A percentile compares a stretch with the other conserved stretches of the same genome.
phyloP scores from a whole-genome alignment of 2,888 invertebrate genomes.

The Schrankia costaestrigalis region DNA sequence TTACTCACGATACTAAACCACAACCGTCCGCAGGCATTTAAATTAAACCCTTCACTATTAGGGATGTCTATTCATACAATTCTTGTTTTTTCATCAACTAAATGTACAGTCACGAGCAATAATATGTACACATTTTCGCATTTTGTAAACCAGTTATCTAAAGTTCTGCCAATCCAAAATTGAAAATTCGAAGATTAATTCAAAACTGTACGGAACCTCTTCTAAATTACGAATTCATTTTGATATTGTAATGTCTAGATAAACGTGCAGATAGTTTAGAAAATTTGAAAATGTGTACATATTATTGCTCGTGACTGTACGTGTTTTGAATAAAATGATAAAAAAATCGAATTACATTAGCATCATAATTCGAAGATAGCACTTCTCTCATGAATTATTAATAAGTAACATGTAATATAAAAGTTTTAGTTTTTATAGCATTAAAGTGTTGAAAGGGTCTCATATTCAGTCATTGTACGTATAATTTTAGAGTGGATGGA shows the following conservation, averaged over 20 bases:
- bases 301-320: too few species aligned
- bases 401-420: slow-evolving; percentile 36
- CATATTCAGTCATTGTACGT: slow-evolving; percentile 15
- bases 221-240: too few species aligned
- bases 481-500: slow-evolving; percentile 20
- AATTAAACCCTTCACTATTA: slow-evolving; percentile 26
- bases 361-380: slow-evolving; percentile 49
- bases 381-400: slow-evolving; percentile 57
- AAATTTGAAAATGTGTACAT: too few species aligned
- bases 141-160: too few species aligned
- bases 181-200: too few species aligned
- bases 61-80: slow-evolving; percentile 16
- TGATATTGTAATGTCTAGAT: too few species aligned
- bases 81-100: slow-evolving; percentile 33
- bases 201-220: too few species aligned
- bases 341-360: slow-evolving; percentile 50
- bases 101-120: too few species aligned
- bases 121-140: too few species aligned
- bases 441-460: slow-evolving; percentile 30
- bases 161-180: too few species aligned
- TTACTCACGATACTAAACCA: slow-evolving; percentile 35
- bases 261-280: too few species aligned
- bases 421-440: slow-evolving; percentile 41
- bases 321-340: slow-evolving; percentile 57
- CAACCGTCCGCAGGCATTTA: slow-evolving; percentile 25